A percentile compares a stretch with the other conserved stretches of the same genome.
These are phyloP conservation scores for Bubo blakistoni DNA, from an alignment of 2,113 vertebrate species.

Conservation along the genomic window DNA sequence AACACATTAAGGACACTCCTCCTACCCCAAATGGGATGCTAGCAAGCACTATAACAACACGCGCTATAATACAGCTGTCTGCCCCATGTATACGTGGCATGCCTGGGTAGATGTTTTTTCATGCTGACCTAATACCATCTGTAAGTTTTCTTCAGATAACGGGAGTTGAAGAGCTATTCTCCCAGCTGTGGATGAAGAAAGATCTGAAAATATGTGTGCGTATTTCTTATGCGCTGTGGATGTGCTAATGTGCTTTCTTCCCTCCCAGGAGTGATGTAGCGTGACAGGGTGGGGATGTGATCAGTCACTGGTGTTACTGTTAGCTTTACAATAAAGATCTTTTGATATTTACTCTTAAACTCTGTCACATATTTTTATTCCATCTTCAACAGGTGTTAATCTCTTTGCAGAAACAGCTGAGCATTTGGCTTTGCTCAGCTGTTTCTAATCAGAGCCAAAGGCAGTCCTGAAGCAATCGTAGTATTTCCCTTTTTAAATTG, in stretches of 20 bases:
- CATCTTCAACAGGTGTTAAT: conserved; percentile 64
- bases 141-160: neutral
- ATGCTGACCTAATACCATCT: neutral
- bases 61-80: neutral
- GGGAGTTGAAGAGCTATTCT: neutral
- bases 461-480: neutral
- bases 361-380: conserved; percentile 37
- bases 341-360: conserved; percentile 57
- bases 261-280: neutral
- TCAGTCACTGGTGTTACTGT: neutral
- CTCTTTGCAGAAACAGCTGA: conserved; percentile 48
- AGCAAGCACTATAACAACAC: neutral
- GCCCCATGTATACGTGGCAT: neutral
- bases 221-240: neutral
- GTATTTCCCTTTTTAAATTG: conserved; percentile 36
- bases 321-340: conserved; percentile 24
- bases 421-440: conserved; percentile 56
- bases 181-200: neutral
- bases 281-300: neutral
- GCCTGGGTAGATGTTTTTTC: neutral
- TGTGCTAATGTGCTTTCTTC: neutral
- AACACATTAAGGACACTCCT: neutral
- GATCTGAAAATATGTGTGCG: neutral
- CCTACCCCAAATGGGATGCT: neutral
- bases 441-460: conserved; percentile 60